phyloP scores from a whole-genome alignment of 2,113 vertebrate species.

The Rallus limicola region DNA sequence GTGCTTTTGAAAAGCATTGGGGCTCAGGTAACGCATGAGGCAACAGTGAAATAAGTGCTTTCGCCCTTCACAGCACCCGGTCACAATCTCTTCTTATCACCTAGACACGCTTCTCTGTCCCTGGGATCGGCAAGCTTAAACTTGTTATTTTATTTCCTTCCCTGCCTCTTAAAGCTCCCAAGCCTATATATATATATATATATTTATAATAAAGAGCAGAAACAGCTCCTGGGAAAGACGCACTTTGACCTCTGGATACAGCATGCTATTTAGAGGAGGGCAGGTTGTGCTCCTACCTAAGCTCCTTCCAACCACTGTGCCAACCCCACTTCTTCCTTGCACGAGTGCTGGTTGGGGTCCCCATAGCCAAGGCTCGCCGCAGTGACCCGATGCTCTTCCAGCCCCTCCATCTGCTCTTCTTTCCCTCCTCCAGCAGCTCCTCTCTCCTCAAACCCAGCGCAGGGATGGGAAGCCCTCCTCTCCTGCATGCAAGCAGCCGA shows the following conservation, averaged over 20 bases:
- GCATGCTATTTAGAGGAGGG: not conserved
- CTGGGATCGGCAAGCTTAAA: not conserved
- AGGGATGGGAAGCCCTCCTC: not conserved
- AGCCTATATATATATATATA: not conserved
- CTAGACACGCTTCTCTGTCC: conserved; percentile 50
- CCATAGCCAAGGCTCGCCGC: accelerated
- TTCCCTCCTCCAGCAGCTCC: not conserved
- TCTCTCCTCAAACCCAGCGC: accelerated
- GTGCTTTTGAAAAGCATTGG: conserved; percentile 66
- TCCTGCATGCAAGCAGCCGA: not conserved
- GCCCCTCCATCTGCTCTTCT: conserved; percentile 42
- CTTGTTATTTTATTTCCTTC: not conserved
- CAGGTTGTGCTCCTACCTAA: not conserved
- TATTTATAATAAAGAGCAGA: not conserved
- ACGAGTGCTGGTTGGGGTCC: accelerated
- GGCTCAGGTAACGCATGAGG: conserved; percentile 66
- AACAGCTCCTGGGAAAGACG: not conserved
- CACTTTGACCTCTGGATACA: not conserved
- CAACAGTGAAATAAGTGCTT: conserved; percentile 64
- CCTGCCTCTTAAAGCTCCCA: not conserved
- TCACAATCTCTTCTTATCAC: conserved; percentile 64
- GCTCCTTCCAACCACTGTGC: not conserved
- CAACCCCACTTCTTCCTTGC: not conserved
- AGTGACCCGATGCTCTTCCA: not conserved
- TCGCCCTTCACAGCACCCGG: conserved; percentile 70